A percentile compares a stretch with the other conserved stretches of the same genome.
These are phyloP conservation scores for Philereme vetulata DNA, from an alignment of 2,888 invertebrate genomes.

Conservation along the genomic window DNA sequence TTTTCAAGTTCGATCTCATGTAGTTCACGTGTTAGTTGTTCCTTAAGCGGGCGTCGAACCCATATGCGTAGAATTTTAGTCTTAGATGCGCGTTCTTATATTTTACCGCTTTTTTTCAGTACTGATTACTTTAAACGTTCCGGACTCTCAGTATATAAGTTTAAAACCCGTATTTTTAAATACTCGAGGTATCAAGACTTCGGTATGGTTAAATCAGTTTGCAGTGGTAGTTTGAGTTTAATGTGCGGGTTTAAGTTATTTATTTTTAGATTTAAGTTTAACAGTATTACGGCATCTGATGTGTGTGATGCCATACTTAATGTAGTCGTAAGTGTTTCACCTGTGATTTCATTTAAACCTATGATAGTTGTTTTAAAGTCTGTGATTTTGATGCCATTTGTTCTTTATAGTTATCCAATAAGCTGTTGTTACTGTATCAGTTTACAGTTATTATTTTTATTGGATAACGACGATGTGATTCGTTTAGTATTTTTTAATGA, in stretches of 20 bases:
- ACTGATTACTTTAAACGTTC: constrained; percentile 60
- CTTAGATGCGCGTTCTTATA: constrained; percentile 57
- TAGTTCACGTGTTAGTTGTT: constrained; percentile 21
- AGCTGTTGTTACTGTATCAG: constrained; percentile 61
- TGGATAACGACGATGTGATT: constrained; percentile 37
- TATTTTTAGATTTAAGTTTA: constrained; percentile 62
- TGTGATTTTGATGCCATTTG: constrained; percentile 78
- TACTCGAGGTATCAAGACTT: no score
- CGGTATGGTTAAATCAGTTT: no score
- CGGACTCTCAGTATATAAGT: constrained; percentile 48
- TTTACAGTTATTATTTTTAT: constrained; percentile 58
- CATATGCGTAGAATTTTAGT: constrained; percentile 43
- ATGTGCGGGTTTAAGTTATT: constrained; percentile 40
- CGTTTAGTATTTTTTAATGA: constrained; percentile 41
- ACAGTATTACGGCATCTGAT: constrained; percentile 30
- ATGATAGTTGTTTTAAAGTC: constrained; percentile 58
- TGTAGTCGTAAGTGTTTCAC: constrained; percentile 70
- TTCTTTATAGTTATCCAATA: constrained; percentile 56
- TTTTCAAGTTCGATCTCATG: constrained; percentile 21
- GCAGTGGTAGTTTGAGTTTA: no score
- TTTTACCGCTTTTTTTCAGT: constrained; percentile 66
- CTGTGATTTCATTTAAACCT: constrained; percentile 77
- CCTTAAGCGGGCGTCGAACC: constrained; percentile 30
- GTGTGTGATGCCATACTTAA: constrained; percentile 31
- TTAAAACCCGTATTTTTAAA: constrained; percentile 31